Evolutionary conservation across 2,797 vertebrate genomes (phyloP), one percentile per base, ranked within the genome.

Genomic region (Malacoctenus gilli): DNA sequence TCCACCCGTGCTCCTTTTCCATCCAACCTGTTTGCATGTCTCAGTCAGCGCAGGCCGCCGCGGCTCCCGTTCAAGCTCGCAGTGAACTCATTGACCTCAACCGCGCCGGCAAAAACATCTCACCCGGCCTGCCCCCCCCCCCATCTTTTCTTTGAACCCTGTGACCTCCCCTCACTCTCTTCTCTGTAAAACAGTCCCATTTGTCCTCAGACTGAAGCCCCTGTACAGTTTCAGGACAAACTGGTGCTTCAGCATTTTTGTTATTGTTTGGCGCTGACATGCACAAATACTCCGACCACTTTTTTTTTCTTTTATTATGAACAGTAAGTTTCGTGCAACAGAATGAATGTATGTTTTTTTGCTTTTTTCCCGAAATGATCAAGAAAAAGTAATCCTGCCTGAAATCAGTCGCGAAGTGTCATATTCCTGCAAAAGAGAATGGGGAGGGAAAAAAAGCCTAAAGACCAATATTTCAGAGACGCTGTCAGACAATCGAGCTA

Each of bases 21-120:
- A 80, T 63, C 35, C 66, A 71, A 84, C 82, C 76, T 87, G 80
- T 85, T 68, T 83, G 74, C 82, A 73, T 63, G 80, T 70, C 59
- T 85, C 79, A 71, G 57, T 87, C 75, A 84, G 83, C 46, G 66
- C 61, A 1, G 35, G 71, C 67, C n/a, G n/a, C 79, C 79, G 77
- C 75, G 82, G 81, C 85, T 85, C 64, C 23, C 79, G 68, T 85
- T 88, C 79, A 65, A 71, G 9, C 69, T 47, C 78, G 63, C 59
- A 72, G 52, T 77, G 77, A 92, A 91, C 92, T 77, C 87, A 82
- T 59, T 87, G 88, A 90, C 89, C 91, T 46, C 12, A 18, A 59
- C 67, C 64, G 76, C 65, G 68, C 63, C 59, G 44, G 83, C 82
- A 82, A 84, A 84, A 88, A 85, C 80, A 84, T 73, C 79, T 73